Conservation (phyloP, 2,113 vertebrate genomes). For the Anguilla japonica region DNA sequence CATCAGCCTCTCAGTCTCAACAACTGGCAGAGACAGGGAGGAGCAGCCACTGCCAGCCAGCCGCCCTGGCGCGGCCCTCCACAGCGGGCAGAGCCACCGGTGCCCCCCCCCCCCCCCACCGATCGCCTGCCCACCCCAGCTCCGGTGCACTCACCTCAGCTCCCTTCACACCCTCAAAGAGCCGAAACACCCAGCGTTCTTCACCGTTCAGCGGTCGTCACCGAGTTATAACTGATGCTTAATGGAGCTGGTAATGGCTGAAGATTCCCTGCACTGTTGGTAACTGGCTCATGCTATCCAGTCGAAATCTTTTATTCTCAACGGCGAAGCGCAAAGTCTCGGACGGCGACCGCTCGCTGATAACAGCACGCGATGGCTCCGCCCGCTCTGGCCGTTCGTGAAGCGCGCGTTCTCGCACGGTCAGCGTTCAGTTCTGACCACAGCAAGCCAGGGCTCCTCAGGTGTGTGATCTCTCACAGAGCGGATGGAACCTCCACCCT, state of each 20-base stretch:
- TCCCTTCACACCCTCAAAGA: background rate
- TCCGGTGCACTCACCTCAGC: background rate
- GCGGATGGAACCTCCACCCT: background rate
- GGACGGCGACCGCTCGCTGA: too few species aligned
- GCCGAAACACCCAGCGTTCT: background rate
- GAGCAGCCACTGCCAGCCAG: constrained; percentile 22
- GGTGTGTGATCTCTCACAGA: background rate
- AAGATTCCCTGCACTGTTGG: background rate
- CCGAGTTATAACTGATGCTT: background rate
- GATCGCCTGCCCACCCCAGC: background rate
- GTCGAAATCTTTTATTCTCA: background rate
- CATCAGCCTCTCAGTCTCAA: constrained; percentile 72
- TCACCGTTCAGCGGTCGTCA: background rate
- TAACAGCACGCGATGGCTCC: background rate
- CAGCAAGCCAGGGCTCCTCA: background rate
- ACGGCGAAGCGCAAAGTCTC: too few species aligned
- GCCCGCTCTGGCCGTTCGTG: background rate
- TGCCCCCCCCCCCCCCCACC: background rate
- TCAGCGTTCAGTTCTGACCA: background rate
- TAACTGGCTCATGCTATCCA: background rate
- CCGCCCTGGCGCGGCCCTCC: background rate
- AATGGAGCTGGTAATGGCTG: background rate
- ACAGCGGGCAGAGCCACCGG: background rate
- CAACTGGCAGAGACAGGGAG: constrained; percentile 59
- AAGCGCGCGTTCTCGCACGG: too few species aligned